Evolutionary conservation across 2,888 invertebrate genomes (phyloP), one percentile per base, ranked within the genome.

Genomic region (Ptycholaimellus sp.): DNA sequence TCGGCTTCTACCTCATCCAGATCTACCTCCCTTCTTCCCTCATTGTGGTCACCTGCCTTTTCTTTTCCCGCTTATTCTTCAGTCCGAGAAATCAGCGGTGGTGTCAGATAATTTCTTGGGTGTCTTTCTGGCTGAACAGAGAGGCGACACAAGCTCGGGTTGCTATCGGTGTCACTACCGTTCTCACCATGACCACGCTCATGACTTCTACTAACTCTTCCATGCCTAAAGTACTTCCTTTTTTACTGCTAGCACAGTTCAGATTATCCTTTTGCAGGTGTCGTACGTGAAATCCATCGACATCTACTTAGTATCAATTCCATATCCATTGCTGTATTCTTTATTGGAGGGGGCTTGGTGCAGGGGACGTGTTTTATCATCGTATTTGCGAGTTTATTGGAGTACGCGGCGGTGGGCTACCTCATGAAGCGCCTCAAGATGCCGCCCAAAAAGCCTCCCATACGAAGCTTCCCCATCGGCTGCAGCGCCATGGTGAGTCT

Each of bases 131-230:
- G 55, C 37, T 56, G 29, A 54, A 56, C 38, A 42, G 59, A 13
- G 58, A 59, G 39, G 59, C 59, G 2, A 58, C 56, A 1, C 59
- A 59, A 30, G 59, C 59, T 9, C 41, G 59, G 23, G 58, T 59
- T 5, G 56, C 58, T 5, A 54, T 59, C 22, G 52, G 55, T 50
- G 59, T 59, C 30, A 60, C 59, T 13, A 59, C 59, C n/a, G 58
- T 59, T 18, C 46, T 59, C 30, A 60, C 59, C 11, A 57, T 59
- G 55, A 60, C 59, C 5, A 60, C 59, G 2, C 45, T 59, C 36
- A 59, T 60, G 49, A 59, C 59, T 3, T 52, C 51, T 33, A 60
- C 59, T 3, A 59, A 59, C 43, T 54, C 58, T 7, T 47, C 52
- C 7, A 44, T 59, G 32, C 59, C 59, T 7, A 59, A 59, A 49